A percentile compares a stretch with the other conserved stretches of the same genome.
Conservation (phyloP, 2,113 vertebrate species). For the Microtus richardsoni region DNA sequence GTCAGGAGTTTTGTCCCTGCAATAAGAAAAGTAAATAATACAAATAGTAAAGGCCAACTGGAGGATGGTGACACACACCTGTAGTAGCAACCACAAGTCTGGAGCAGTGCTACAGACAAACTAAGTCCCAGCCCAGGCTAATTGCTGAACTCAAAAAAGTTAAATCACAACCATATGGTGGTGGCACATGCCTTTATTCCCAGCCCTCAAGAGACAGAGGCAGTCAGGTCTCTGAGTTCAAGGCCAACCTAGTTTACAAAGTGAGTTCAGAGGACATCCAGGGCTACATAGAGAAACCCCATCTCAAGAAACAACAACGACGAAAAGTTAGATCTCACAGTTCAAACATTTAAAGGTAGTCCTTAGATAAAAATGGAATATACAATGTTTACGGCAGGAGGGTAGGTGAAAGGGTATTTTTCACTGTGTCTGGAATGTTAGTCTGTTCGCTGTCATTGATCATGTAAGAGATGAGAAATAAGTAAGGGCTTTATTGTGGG, state of each 20-base stretch:
- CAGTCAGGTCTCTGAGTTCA: background rate
- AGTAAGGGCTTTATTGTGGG: background rate
- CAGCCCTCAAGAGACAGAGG: background rate
- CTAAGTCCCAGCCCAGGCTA: too few species aligned
- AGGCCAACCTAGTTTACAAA: background rate
- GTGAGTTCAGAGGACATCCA: background rate
- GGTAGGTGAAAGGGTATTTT: background rate
- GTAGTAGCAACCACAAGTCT: too few species aligned
- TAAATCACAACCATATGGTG: background rate
- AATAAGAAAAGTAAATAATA: background rate
- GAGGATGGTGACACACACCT: background rate
- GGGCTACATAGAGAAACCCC: background rate
- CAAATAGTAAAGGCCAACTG: background rate
- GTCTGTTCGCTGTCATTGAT: background rate
- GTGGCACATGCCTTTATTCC: background rate
- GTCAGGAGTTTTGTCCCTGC: background rate
- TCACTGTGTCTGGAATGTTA: background rate
- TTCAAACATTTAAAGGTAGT: background rate
- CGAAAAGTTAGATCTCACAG: background rate
- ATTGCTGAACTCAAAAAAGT: too few species aligned
- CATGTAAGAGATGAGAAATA: background rate
- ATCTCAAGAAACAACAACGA: background rate
- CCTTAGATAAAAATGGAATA: background rate
- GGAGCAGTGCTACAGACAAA: too few species aligned
- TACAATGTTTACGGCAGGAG: background rate